These are phyloP conservation scores for Vulpes ferrilata DNA, from an alignment of 2,113 vertebrate species.

Conservation along the genomic window DNA sequence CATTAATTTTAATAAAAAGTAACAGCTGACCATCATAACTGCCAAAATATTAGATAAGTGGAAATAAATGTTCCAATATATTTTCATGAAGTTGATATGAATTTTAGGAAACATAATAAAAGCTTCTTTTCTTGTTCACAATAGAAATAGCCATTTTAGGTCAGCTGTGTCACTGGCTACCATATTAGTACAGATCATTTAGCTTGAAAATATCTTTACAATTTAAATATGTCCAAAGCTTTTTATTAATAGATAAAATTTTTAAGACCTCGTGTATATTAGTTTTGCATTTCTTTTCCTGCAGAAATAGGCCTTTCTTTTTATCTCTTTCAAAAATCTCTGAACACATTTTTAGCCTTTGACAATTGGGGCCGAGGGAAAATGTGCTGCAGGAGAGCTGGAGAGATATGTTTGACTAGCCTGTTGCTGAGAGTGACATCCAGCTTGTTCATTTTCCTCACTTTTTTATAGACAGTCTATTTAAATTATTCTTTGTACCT, in stretches of 20 bases:
- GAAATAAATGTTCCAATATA: conserved; percentile 61
- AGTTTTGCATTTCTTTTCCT: conserved; percentile 11
- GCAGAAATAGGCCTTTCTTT: neutral
- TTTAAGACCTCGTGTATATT: neutral
- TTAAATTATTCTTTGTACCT: neutral
- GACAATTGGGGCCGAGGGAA: neutral
- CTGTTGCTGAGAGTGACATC: neutral
- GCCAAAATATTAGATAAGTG: conserved; percentile 65
- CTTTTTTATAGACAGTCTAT: neutral
- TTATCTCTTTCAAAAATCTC: conserved; percentile 11
- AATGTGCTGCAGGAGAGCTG: neutral
- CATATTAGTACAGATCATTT: neutral
- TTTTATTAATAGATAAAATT: neutral
- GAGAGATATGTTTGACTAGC: neutral
- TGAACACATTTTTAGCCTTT: neutral
- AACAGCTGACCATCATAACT: conserved; percentile 63
- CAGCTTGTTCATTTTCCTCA: neutral
- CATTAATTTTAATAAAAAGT: conserved; percentile 82
- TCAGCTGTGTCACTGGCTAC: neutral
- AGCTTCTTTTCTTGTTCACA: conserved; percentile 19
- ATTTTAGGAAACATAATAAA: conserved; percentile 27
- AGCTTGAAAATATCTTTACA: neutral
- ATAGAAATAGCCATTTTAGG: neutral
- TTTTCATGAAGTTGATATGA: conserved; percentile 25
- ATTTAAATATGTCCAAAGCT: neutral